A percentile compares a stretch with the other conserved stretches of the same genome.
These are phyloP conservation scores for Drosophila birchii DNA, from an alignment of 2,888 invertebrate genomes.

Conservation along the genomic window DNA sequence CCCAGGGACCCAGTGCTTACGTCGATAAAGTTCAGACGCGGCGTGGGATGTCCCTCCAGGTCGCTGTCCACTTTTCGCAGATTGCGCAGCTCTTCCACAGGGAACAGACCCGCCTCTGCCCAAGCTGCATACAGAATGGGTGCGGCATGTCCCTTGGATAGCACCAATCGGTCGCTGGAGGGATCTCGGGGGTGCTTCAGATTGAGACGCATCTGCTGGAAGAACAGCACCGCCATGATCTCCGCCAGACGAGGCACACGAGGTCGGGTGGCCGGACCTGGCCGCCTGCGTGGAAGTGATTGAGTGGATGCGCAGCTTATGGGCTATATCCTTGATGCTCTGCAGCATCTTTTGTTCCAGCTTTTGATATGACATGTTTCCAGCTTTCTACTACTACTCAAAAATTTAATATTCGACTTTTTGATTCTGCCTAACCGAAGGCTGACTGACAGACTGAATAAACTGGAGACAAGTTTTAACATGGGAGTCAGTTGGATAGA, in stretches of 20 bases:
- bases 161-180: conserved; percentile 96
- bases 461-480: neutral
- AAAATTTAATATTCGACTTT: neutral
- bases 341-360: conserved; percentile 89
- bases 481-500: neutral
- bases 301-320: conserved; percentile 96
- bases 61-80: conserved; percentile 96
- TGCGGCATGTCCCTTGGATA: conserved; percentile 99
- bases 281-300: conserved; percentile 96
- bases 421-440: conserved; percentile 15
- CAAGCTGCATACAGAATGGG: conserved; percentile 99
- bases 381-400: neutral
- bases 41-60: conserved; percentile 99
- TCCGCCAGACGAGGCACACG: conserved; percentile 99
- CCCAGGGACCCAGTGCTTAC: conserved; percentile 99
- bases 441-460: neutral
- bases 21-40: conserved; percentile 97
- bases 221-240: conserved; percentile 99
- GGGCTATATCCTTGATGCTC: conserved; percentile 95
- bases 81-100: conserved; percentile 92
- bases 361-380: conserved; percentile 88
- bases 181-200: conserved; percentile 93
- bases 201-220: conserved; percentile 98
- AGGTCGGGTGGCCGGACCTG: conserved; percentile 99
- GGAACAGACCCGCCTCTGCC: conserved; percentile 98